phyloP scores from a whole-genome alignment of 2,888 invertebrate genomes.

The Catocala sponsa region DNA sequence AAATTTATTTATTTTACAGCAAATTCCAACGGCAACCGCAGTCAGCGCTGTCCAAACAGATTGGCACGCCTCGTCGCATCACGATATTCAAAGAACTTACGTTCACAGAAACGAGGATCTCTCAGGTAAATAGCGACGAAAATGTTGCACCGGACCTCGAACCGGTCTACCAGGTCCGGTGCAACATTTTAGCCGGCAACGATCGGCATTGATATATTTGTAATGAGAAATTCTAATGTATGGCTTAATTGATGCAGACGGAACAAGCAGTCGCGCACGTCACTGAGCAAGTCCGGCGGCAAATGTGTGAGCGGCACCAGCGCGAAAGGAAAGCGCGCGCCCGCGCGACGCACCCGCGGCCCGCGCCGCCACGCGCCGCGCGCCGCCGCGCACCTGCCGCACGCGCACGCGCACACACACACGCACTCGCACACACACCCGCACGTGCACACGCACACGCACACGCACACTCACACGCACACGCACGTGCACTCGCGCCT shows the following conservation, averaged over 20 bases:
- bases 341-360: slow-evolving; percentile 42
- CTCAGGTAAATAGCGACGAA: slow-evolving; percentile 56
- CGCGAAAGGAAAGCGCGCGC: slow-evolving; percentile 58
- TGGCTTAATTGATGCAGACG: slow-evolving; percentile 53
- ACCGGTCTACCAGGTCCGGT: no score
- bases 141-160: neutral
- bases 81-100: slow-evolving; percentile 90
- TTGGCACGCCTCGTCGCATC: slow-evolving; percentile 92
- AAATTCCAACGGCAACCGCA: slow-evolving; percentile 73
- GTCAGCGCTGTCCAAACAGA: slow-evolving; percentile 89
- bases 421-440: slow-evolving; percentile 14
- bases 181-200: no score
- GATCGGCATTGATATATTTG: no score
- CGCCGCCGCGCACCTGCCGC: slow-evolving; percentile 28
- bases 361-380: slow-evolving; percentile 42
- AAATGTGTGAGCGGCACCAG: slow-evolving; percentile 51
- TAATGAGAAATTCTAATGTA: no score
- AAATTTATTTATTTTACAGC: slow-evolving; percentile 43
- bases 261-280: slow-evolving; percentile 69
- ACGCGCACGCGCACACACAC: slow-evolving; percentile 3
- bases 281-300: slow-evolving; percentile 59
- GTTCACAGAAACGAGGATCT: slow-evolving; percentile 88
- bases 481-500: slow-evolving; percentile 49
- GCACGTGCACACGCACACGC: slow-evolving; percentile 21
- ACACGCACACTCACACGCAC: slow-evolving; percentile 25